These are phyloP conservation scores for Eupeodes latifasciatus DNA, from an alignment of 2,888 invertebrate species.

Conservation along the genomic window DNA sequence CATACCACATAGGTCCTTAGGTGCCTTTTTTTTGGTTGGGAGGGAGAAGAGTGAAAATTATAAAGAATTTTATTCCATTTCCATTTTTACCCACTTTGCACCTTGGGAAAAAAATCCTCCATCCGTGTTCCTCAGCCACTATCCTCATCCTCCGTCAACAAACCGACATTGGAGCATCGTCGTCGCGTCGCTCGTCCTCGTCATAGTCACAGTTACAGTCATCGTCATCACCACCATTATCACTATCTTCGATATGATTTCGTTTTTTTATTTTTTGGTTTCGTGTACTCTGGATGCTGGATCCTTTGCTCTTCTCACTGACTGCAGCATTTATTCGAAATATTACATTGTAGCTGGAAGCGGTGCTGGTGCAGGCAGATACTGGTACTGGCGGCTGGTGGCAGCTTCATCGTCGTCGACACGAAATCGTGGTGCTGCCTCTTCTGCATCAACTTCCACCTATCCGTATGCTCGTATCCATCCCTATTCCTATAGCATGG, in stretches of 20 bases:
- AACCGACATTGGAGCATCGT: neutral
- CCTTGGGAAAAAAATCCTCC: neutral
- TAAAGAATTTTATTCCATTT: conserved; percentile 42
- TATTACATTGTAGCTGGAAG: conserved; percentile 51
- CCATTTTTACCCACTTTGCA: neutral
- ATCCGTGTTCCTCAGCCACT: neutral
- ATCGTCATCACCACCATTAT: conserved; percentile 26
- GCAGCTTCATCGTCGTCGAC: neutral
- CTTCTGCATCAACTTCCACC: conserved; percentile 14
- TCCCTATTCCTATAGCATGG: neutral
- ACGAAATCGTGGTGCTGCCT: neutral
- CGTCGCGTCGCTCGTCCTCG: conserved; percentile 11
- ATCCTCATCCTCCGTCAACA: neutral
- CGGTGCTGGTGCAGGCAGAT: neutral
- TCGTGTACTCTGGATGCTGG: conserved; percentile 7
- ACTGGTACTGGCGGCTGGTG: neutral
- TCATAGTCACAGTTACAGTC: neutral
- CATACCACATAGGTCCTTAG: conserved; percentile 3
- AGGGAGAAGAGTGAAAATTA: conserved; percentile 22
- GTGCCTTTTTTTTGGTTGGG: neutral
- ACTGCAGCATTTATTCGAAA: conserved; percentile 45
- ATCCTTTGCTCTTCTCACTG: conserved; percentile 27
- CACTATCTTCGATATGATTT: conserved; percentile 41
- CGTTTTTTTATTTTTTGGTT: conserved; percentile 18
- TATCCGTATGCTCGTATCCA: neutral